phyloP scores from a whole-genome alignment of 2,797 vertebrate genomes.

The Cryptoprocta ferox region DNA sequence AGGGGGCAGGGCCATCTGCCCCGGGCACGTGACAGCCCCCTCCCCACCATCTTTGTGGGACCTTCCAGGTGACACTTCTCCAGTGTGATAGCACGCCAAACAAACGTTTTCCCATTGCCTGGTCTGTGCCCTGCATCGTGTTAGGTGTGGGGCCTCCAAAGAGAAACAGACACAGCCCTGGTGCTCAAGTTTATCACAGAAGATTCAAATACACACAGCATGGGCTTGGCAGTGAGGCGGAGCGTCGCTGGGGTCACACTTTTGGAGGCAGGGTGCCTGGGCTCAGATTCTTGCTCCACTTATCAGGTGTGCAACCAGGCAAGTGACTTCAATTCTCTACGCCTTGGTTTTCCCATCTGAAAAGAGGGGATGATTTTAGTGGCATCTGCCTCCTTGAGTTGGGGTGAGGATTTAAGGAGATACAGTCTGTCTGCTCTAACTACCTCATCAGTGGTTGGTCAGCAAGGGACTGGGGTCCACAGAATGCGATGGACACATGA shows the following conservation, averaged over 20 bases:
- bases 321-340: neutral
- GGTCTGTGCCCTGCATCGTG: too few species aligned
- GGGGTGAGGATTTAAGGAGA: neutral
- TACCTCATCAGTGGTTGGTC: neutral
- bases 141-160: too few species aligned
- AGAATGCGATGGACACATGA: rapidly evolving
- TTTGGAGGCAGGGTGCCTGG: neutral
- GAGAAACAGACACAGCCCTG: neutral
- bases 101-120: too few species aligned
- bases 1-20: too few species aligned
- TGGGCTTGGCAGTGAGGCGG: neutral
- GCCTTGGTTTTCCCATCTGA: neutral
- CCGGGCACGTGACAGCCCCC: too few species aligned
- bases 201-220: rapidly evolving
- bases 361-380: neutral
- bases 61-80: too few species aligned
- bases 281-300: neutral
- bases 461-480: neutral
- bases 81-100: too few species aligned
- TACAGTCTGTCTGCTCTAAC: rapidly evolving
- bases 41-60: too few species aligned
- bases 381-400: neutral
- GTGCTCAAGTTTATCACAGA: too few species aligned
- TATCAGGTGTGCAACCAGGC: too few species aligned
- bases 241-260: rapidly evolving